Percentiles rank a stretch among this genome's conserved stretches.
phyloP scores from a whole-genome alignment of 2,113 vertebrate genomes.

The Cynopterus brachyotis region DNA sequence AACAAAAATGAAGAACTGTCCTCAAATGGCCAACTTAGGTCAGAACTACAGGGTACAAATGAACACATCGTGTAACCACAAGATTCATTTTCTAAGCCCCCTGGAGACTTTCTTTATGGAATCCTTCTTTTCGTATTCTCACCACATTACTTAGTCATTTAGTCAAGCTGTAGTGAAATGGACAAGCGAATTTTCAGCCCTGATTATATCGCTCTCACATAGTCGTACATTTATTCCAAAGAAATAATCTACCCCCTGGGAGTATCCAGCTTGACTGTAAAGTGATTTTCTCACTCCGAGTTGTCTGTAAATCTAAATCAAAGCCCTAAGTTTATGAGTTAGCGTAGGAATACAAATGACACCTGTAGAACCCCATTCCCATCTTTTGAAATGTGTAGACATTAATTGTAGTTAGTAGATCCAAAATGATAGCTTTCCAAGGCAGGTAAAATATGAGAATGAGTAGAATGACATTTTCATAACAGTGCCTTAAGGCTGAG shows the following conservation, averaged over 20 bases:
- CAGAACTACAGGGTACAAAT: background rate
- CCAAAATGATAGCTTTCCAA: constrained; percentile 2
- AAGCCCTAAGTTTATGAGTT: constrained; percentile 31
- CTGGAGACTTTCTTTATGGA: background rate
- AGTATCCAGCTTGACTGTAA: constrained; percentile 40
- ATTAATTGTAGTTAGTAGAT: constrained; percentile 46
- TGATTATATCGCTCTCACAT: background rate
- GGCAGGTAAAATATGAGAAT: constrained; percentile 25
- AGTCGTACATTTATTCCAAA: constrained; percentile 19
- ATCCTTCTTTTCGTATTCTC: background rate
- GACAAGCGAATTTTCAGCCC: constrained; percentile 14
- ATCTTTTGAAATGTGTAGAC: background rate
- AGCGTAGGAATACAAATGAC: constrained; percentile 42
- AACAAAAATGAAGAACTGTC: background rate
- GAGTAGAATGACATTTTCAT: constrained; percentile 45
- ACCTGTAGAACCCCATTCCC: constrained; percentile 22
- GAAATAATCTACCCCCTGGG: constrained; percentile 37
- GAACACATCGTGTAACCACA: background rate
- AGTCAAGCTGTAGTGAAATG: background rate
- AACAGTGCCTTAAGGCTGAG: constrained; percentile 13
- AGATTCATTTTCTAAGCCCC: background rate
- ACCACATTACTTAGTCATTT: background rate
- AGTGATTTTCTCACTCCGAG: constrained; percentile 38
- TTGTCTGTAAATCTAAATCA: constrained; percentile 57
- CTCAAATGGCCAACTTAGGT: background rate